Evolutionary conservation across 2,888 invertebrate genomes (phyloP), one percentile per base, ranked within the genome.

Genomic region (Podotricha telesiphe): DNA sequence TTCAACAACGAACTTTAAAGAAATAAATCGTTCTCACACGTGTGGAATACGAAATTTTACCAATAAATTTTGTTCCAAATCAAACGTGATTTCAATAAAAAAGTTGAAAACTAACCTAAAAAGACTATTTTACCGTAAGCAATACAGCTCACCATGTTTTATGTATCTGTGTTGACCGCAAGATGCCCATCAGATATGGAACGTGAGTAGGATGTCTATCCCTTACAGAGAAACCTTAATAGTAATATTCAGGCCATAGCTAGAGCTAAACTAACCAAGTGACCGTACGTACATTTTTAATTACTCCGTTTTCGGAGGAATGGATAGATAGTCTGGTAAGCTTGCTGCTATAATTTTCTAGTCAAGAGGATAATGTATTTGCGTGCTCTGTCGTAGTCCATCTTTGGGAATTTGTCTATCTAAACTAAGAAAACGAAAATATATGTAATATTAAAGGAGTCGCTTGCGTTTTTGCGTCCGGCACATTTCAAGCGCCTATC

Each of bases 141-240:
- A 4, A 0, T 55, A 55, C 42, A 51, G 64, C 51, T 19, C 68
- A 42, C 37, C 56, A 69, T 69, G 65, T 69, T 48, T 69, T 47
- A 69, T 69, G 65, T 65, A 69, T 69, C 61, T 56, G 55, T 61
- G 65, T 20, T 56, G 51, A 67, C 67, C 62, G 67, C 51, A 67
- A 67, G 65, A 56, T 22, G 34, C 55, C 34, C 40, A 59, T 65
- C 69, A 40, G 37, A 61, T 69, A 69, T 69, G 61, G 65, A 53
- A 20, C 13, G 17, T 51, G 51, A 22, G 34, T 53, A 53, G 59
- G 47, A 61, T 42, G 53, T 50, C 58, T 50, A 59, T 51, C 40
- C 50, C 68, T 45, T 69, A 48, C 51, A 2, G 62, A 45, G 61
- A 47, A 45, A 55, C 17, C 55, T 55, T 34, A 11, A 5, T 51